Percentiles rank a stretch among this genome's conserved stretches.
Conservation (phyloP, 2,888 invertebrate genomes). For the Microplitis deprimator region DNA sequence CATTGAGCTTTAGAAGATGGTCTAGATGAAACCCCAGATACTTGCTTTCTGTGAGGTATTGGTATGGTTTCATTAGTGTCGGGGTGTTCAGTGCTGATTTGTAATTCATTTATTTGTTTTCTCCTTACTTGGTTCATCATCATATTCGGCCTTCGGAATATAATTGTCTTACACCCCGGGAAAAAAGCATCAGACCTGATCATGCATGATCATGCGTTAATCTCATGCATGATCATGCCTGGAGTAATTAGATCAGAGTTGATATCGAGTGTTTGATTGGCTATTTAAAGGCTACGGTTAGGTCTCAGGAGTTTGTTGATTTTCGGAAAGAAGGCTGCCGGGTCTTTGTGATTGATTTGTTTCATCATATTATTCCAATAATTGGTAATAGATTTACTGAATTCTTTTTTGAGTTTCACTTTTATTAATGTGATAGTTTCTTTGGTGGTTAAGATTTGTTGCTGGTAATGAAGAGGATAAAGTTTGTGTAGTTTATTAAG, state of each 20-base stretch:
- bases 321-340: background rate
- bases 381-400: background rate
- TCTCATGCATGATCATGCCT: accelerated
- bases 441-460: background rate
- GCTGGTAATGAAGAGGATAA: background rate
- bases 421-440: background rate
- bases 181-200: no score
- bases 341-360: background rate
- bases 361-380: background rate
- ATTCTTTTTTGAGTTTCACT: background rate
- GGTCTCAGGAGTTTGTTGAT: background rate
- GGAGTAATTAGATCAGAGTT: background rate
- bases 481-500: no score
- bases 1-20: no score
- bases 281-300: background rate
- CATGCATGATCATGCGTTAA: no score
- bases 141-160: no score
- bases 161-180: no score
- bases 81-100: background rate
- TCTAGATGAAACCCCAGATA: constrained; percentile 32
- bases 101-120: no score
- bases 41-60: constrained; percentile 28
- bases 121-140: no score
- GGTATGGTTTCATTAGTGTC: background rate
- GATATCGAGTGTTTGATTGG: background rate